phyloP scores from a whole-genome alignment of 1,140 invertebrate species.

The Neodiprion virginianus region DNA sequence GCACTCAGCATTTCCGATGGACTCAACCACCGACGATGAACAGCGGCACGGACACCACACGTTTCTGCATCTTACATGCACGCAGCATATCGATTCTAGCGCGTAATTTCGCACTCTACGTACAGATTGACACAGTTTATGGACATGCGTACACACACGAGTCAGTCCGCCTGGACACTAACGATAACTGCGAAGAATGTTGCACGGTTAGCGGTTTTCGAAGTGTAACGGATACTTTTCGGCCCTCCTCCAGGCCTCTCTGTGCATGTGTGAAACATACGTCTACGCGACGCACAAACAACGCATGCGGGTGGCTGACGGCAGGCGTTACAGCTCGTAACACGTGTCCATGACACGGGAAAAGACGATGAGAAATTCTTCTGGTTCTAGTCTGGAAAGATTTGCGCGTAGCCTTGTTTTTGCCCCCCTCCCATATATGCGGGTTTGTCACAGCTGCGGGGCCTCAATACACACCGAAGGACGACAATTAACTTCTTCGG shows the following conservation, averaged over 20 bases:
- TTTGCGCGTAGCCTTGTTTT: not conserved
- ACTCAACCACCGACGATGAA: no score
- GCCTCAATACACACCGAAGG: not conserved
- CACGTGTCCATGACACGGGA: not conserved
- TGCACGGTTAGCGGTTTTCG: not conserved
- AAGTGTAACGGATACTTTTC: conserved; percentile 1
- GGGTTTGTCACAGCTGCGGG: not conserved
- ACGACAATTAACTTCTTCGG: not conserved
- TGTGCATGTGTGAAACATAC: not conserved
- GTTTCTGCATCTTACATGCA: no score
- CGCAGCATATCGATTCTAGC: no score
- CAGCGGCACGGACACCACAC: no score
- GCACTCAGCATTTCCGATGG: no score
- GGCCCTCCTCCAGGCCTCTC: not conserved
- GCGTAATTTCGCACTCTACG: no score
- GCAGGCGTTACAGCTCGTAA: not conserved
- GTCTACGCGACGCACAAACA: not conserved
- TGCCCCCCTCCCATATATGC: not conserved
- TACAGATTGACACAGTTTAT: no score
- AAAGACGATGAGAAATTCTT: not conserved
- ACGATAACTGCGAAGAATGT: not conserved
- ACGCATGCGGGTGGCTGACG: not conserved
- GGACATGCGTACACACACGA: no score
- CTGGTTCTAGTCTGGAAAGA: not conserved
- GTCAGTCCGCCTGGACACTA: no score